Conservation (phyloP, 2,113 vertebrate genomes). For the Sturnira hondurensis region DNA sequence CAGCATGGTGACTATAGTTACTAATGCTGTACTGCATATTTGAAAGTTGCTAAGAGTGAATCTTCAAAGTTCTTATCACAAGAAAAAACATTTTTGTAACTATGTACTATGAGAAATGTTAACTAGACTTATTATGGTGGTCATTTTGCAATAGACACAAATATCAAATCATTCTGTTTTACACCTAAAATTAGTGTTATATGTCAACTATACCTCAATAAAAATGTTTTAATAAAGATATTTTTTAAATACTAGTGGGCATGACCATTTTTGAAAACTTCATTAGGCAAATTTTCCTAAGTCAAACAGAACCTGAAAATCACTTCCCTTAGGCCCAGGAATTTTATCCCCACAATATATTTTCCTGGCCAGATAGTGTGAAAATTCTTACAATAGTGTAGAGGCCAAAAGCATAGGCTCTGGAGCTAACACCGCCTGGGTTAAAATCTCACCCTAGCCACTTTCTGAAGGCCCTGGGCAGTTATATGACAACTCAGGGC, state of each 20-base stretch:
- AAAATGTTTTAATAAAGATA: background rate
- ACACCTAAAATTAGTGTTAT: background rate
- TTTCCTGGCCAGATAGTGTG: background rate
- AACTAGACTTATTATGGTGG: background rate
- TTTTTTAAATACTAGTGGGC: background rate
- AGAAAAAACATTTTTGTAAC: background rate
- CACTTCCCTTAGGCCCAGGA: background rate
- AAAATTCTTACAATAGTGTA: background rate
- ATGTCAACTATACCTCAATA: background rate
- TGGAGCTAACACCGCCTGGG: background rate
- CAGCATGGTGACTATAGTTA: background rate
- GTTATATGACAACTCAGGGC: background rate
- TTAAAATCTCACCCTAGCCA: background rate
- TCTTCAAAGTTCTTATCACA: background rate
- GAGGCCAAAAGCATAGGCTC: background rate
- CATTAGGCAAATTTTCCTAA: background rate
- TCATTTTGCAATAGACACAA: background rate
- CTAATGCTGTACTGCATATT: background rate
- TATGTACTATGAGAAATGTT: background rate
- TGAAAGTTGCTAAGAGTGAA: background rate
- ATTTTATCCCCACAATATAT: background rate
- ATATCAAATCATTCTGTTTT: background rate
- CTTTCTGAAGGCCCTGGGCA: background rate
- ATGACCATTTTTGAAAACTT: background rate
- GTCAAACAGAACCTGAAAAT: background rate